phyloP scores from a whole-genome alignment of 2,113 vertebrate species.

The Hystrix brachyura region DNA sequence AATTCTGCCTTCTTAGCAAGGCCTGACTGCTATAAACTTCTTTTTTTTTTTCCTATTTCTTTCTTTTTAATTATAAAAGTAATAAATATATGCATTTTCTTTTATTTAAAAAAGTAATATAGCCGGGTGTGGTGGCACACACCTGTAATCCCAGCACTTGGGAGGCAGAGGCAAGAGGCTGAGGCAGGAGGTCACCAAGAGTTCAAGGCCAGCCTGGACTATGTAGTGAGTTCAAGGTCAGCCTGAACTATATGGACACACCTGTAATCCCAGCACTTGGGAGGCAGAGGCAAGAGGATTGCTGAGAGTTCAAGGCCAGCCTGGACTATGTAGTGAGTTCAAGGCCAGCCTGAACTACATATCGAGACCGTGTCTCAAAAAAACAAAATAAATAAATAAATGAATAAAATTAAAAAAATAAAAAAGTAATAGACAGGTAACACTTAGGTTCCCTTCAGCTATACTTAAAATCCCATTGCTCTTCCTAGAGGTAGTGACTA shows the following conservation, averaged over 20 bases:
- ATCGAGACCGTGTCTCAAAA: no score
- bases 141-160: no score
- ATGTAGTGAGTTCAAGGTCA: background rate
- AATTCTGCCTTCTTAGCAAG: background rate
- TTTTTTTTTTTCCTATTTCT: background rate
- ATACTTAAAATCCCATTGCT: background rate
- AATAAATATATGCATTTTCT: background rate
- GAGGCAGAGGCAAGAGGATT: no score
- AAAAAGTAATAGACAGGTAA: background rate
- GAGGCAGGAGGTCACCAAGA: no score
- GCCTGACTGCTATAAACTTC: background rate
- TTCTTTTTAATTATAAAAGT: conserved; percentile 30
- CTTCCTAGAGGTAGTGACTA: background rate
- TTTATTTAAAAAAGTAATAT: background rate
- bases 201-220: no score
- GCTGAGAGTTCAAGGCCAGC: no score
- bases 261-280: no score
- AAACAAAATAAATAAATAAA: no score
- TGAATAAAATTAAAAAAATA: background rate
- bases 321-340: background rate
- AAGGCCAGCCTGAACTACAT: background rate
- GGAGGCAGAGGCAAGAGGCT: no score
- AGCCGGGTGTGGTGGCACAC: no score
- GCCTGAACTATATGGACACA: no score
- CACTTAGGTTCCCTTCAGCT: background rate